Conservation (phyloP, 2,797 vertebrate genomes). For the Scleropages formosus region DNA sequence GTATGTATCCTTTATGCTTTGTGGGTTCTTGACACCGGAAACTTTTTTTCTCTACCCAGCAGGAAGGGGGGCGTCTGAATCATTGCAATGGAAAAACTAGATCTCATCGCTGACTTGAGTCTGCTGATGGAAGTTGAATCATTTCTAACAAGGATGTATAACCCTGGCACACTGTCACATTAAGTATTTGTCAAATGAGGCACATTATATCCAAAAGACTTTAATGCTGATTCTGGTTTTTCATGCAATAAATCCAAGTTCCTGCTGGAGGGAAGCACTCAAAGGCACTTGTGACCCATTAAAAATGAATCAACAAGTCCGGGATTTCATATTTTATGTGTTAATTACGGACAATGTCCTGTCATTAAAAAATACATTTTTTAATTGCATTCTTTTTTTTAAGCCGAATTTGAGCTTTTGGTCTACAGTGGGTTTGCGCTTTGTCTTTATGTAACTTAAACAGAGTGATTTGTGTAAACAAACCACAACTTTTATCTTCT, state of each 20-base stretch:
- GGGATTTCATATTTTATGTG: conserved; percentile 13
- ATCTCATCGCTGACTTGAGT: not conserved
- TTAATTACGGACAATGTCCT: conserved; percentile 26
- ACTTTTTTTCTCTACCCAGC: not conserved
- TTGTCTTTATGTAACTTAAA: no score
- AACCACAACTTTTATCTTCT: no score
- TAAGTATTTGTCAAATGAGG: conserved; percentile 13
- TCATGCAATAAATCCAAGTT: conserved; percentile 8
- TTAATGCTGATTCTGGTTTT: not conserved
- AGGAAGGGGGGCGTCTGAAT: not conserved
- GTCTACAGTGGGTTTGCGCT: no score
- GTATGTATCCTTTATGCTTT: not conserved
- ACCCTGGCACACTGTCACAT: not conserved
- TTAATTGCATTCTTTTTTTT: no score
- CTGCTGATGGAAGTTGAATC: not conserved
- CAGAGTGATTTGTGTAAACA: no score
- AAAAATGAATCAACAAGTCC: conserved; percentile 28
- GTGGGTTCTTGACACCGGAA: not conserved
- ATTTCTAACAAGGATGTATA: not conserved
- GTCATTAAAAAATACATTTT: conserved; percentile 29
- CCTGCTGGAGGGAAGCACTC: conserved; percentile 13
- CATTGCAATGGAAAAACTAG: not conserved
- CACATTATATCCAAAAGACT: not conserved
- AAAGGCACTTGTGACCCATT: conserved; percentile 20
- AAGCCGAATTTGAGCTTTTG: no score